A percentile compares a stretch with the other conserved stretches of the same genome.
These are phyloP conservation scores for Grapholita molesta DNA, from an alignment of 1,140 invertebrate genomes.

Conservation along the genomic window DNA sequence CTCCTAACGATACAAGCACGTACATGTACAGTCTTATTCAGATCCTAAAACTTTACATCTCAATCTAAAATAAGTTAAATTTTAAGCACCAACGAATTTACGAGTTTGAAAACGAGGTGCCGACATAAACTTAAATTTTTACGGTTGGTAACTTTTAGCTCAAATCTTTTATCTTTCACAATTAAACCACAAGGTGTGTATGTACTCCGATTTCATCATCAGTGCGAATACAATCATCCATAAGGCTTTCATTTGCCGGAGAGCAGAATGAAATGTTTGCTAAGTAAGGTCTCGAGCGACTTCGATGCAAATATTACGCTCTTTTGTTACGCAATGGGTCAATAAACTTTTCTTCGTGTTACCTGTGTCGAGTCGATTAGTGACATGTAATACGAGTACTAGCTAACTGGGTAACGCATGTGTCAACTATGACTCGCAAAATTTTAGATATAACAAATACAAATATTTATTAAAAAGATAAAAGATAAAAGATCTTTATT, in stretches of 20 bases:
- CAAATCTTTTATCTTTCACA: no score
- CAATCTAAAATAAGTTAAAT: no score
- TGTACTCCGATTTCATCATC: neutral
- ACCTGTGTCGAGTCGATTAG: neutral
- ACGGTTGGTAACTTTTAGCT: no score
- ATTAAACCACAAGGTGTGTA: no score
- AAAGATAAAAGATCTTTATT: no score
- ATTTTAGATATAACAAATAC: neutral
- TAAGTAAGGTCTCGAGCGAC: constrained; percentile 17
- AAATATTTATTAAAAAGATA: no score
- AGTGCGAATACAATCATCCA: neutral
- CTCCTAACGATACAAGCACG: no score
- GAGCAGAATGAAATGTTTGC: constrained; percentile 20
- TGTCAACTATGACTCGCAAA: neutral
- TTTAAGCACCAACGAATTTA: no score
- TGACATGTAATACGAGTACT: constrained; percentile 16
- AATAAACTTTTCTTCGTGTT: constrained; percentile 10
- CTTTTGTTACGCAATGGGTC: neutral
- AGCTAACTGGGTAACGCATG: neutral
- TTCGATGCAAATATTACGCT: constrained; percentile 18
- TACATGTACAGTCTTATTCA: no score
- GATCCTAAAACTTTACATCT: no score
- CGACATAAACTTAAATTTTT: no score
- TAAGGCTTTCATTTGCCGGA: constrained; percentile 22
- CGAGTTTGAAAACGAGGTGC: no score